Base-by-base conservation (phyloP, 23 tunicate species). In the Corella eumyota region DNA sequence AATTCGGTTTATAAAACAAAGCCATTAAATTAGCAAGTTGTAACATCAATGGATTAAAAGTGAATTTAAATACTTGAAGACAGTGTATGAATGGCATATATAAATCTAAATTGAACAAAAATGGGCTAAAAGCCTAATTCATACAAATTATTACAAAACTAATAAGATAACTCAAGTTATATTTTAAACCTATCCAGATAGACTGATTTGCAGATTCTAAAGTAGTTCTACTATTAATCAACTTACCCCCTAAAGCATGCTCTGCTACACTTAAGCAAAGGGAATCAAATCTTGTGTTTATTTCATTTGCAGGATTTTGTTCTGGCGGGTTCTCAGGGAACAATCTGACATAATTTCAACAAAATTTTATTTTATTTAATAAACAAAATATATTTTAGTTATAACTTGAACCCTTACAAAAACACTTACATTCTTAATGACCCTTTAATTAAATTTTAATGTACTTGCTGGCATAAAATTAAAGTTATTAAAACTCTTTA, bases 241-340 rank as follows among this genome's bases (percentile, higher is more conserved):
- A 26, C 44, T 55, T 31, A 82, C 92, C 92, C 52, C 81, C 61
- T 48, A 82, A 61, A n/a, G 92, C 92, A 68, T 62, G 79, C 62
- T 82, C 92, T 6, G 81, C 92, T n/a, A 82, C 95, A 71, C 95
- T 77, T 17, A 68, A 47, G 60, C 95, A 55, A 24, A 85, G 62
- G 34, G 85, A 71, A 25, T 68, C 95, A 29, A 85, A 66, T 27
- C 80, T 49, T 32, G 60, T 71, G 70, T 51, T 83, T 48, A 85
- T 71, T 7, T 85, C 95, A 23, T 65, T 68, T 30, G 65, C 34
- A 1, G 69, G 51, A 3, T 58, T 37, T 13, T 76, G 73, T 27
- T 68, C 85, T 6, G n/a, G n/a, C n/a, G n/a, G n/a, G n/a, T 4
- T 22, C 25, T 32, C 80, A 30, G 53, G 26, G 30, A 56, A 68